Percentiles rank a stretch among this genome's conserved stretches.
Evolutionary conservation across 2,888 invertebrate species (phyloP).

Genomic region (Acholoe squamosa): DNA sequence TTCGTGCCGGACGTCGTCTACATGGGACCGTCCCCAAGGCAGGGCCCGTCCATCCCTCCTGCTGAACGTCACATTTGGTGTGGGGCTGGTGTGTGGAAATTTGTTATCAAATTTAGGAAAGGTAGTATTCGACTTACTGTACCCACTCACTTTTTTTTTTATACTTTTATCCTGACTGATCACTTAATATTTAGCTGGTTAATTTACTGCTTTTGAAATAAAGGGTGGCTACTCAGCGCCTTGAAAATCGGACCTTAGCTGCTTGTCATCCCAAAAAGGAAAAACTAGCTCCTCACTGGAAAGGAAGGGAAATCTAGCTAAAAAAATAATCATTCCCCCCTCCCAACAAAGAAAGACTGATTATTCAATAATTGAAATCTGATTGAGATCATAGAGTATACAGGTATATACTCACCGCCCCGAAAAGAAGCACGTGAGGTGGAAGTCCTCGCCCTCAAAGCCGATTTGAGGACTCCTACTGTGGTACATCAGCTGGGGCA

Average conservation of each 20-base stretch:
- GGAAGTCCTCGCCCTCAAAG: conserved; percentile 55
- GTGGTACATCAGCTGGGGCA: conserved; percentile 50
- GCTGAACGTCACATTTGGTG: conserved; percentile 30
- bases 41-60: conserved; percentile 3
- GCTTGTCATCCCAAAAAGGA: no score
- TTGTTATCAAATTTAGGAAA: background rate
- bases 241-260: no score
- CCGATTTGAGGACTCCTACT: conserved; percentile 54
- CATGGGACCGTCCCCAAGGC: background rate
- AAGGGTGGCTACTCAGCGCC: no score
- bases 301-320: no score
- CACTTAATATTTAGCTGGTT: no score
- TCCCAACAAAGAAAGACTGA: no score
- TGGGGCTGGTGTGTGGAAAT: conserved; percentile 12
- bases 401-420: conserved; percentile 21
- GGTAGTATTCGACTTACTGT: background rate
- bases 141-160: background rate
- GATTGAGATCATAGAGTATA: no score
- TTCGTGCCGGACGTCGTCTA: conserved; percentile 34
- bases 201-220: no score
- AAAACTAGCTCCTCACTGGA: no score
- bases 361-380: no score
- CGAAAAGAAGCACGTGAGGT: conserved; percentile 45
- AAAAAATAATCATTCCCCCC: no score
- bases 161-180: no score